Percentiles rank a stretch among this genome's conserved stretches.
Evolutionary conservation across 1,140 invertebrate species (phyloP).

Genomic region (Heliconius congener): DNA sequence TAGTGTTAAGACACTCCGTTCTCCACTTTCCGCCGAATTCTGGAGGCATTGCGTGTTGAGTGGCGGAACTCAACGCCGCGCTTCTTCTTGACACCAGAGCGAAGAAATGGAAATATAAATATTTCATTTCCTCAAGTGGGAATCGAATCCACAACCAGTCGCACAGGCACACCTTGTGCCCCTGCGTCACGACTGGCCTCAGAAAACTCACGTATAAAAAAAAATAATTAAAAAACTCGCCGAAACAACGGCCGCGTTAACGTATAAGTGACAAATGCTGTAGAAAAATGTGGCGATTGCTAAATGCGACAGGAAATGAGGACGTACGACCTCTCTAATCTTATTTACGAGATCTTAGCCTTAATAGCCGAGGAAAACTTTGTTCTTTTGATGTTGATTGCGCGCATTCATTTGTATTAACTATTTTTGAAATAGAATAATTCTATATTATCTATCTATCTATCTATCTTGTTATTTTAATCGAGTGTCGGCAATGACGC

Average conservation of each 20-base stretch:
- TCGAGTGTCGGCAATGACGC: slow-evolving; percentile 44
- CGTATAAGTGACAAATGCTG: slow-evolving; percentile 72
- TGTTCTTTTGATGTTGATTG: slow-evolving; percentile 68
- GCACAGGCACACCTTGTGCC: no score
- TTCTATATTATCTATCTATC: slow-evolving; percentile 38
- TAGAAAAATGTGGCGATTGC: slow-evolving; percentile 73
- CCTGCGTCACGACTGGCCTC: no score
- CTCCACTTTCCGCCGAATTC: no score
- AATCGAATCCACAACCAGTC: no score
- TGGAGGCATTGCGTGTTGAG: no score
- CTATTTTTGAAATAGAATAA: slow-evolving; percentile 54
- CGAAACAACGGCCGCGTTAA: slow-evolving; percentile 52
- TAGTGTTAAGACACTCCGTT: no score
- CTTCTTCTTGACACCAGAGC: no score
- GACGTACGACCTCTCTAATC: slow-evolving; percentile 63
- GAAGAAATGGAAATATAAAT: no score
- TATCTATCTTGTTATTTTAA: slow-evolving; percentile 52
- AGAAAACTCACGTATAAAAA: neutral
- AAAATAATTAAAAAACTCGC: slow-evolving; percentile 30
- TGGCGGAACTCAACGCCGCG: no score
- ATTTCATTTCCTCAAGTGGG: no score
- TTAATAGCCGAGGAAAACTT: slow-evolving; percentile 63
- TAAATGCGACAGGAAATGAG: slow-evolving; percentile 71
- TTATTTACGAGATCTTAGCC: slow-evolving; percentile 71
- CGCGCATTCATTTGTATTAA: slow-evolving; percentile 60